Evolutionary conservation across 2,888 invertebrate species (phyloP), one percentile per base, ranked within the genome.

Genomic region (Thumatha senex): DNA sequence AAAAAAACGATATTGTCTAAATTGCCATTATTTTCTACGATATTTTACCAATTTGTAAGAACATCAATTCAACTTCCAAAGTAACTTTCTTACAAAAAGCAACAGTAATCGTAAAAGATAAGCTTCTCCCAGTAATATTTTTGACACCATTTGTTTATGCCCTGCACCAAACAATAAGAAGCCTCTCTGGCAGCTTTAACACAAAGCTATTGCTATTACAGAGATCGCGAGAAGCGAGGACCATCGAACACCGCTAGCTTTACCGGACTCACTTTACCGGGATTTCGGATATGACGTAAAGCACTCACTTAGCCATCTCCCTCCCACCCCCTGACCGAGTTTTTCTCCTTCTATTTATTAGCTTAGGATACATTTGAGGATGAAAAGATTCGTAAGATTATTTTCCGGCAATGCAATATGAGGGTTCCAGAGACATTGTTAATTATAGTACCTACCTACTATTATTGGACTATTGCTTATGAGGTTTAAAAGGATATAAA

Each of bases 231-330:
- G 67, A 70, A 74, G 71, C 71, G 71, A 72, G 82, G 83, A 76
- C 86, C 91, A 90, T 91, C 90, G 91, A 89, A 89, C 88, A 80
- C 76, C 79, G 79, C 77, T 76, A 76, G 85, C 82, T 86, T 87
- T 84, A 81, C 86, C 73, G 85, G 82, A 86, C 87, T 89, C 89
- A 88, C 89, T 90, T 86, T 86, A 87, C 89, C 82, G 86, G 89
- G 90, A 90, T 91, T 89, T 90, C 85, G 85, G 89, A 89, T 90
- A 90, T 91, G 90, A 90, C 89, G 89, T 89, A 89, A 88, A 89
- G 84, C 87, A 89, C 89, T 89, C 88, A 86, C 83, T 86, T 86
- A 86, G 80, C 72, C 70, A 72, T 70, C 78, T 72, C 72, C 72
- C 72, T 65, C 64, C 70, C 71, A 62, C 72, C 70, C 79, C 77